Evolutionary conservation across 2,113 vertebrate genomes (phyloP).

Genomic region (Perccottus glenii): DNA sequence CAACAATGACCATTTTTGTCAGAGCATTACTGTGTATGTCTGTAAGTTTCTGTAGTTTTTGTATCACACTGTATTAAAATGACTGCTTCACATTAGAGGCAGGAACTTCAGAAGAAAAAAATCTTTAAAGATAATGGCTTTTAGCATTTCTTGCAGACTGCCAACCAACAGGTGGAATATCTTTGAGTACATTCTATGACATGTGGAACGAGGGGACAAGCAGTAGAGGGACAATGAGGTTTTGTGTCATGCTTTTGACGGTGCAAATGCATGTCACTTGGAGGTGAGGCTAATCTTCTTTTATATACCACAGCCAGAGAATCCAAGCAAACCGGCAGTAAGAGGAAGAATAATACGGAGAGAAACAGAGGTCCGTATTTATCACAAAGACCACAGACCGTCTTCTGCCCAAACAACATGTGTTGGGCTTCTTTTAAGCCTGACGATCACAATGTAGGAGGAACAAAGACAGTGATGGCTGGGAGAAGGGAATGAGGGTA

Average conservation of each 20-base stretch:
- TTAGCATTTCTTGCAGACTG: no score
- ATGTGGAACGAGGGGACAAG: not conserved
- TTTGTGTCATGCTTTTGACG: constrained; percentile 22
- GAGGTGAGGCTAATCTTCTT: constrained; percentile 64
- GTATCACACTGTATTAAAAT: no score
- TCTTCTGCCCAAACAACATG: constrained; percentile 64
- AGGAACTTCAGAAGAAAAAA: not conserved
- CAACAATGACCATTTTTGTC: no score
- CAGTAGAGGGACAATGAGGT: not conserved
- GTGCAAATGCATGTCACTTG: constrained; percentile 33
- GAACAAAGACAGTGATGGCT: constrained; percentile 54
- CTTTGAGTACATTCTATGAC: not conserved
- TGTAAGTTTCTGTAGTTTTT: no score
- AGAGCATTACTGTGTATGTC: no score
- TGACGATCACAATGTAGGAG: constrained; percentile 50
- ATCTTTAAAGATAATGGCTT: not conserved
- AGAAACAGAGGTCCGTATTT: constrained; percentile 63
- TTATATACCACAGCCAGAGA: constrained; percentile 58
- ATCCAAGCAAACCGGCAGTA: constrained; percentile 44
- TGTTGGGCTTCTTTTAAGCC: constrained; percentile 56
- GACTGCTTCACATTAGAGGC: no score
- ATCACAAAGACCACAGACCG: constrained; percentile 75
- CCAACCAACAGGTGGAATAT: not conserved
- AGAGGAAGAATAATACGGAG: constrained; percentile 57
- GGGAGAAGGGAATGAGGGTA: constrained; percentile 52